Evolutionary conservation across 2,888 invertebrate genomes (phyloP), one percentile per base, ranked within the genome.

Genomic region (Bombylius discolor): DNA sequence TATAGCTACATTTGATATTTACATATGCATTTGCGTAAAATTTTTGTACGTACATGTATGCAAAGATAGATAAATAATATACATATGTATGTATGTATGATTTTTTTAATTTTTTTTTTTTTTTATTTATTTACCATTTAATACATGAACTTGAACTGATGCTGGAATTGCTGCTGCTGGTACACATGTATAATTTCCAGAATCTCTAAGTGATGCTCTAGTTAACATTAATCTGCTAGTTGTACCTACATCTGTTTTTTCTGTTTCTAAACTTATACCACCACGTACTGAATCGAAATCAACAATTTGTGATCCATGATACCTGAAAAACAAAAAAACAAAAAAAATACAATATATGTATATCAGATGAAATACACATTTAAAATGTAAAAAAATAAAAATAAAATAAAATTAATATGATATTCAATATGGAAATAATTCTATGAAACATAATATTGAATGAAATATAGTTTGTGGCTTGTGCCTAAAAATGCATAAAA

Each of bases 101-200:
- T n/a, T n/a, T n/a, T 23, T 23, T 23, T 23, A 23, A n/a, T n/a
- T 23, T 23, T 23, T 2, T 23, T 23, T 23, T 2, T 23, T 23
- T 23, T 23, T 23, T 23, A 23, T 2, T 47, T 13, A 65, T 78
- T 79, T 70, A 90, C 90, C 90, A 69, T 89, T 89, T 56, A 90
- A 80, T 53, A 90, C 90, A 71, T 90, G 90, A 56, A 91, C 89
- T 61, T 85, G 83, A 52, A 89, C 87, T 49, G 85, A 87, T 49
- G 87, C 87, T 1, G 89, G 86, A 67, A 88, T 85, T 52, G 89
- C 88, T 66, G 87, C 87, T 70, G 85, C 83, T 59, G 92, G 92
- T 66, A 88, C 85, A 73, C 92, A 92, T 47, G 91, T 91, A 73
- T 92, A 93, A 77, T 91, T 91, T 65, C 92, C 91, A 52, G 89